These are phyloP conservation scores for Andricus grossulariae DNA, from an alignment of 1,140 invertebrate species.

Conservation along the genomic window DNA sequence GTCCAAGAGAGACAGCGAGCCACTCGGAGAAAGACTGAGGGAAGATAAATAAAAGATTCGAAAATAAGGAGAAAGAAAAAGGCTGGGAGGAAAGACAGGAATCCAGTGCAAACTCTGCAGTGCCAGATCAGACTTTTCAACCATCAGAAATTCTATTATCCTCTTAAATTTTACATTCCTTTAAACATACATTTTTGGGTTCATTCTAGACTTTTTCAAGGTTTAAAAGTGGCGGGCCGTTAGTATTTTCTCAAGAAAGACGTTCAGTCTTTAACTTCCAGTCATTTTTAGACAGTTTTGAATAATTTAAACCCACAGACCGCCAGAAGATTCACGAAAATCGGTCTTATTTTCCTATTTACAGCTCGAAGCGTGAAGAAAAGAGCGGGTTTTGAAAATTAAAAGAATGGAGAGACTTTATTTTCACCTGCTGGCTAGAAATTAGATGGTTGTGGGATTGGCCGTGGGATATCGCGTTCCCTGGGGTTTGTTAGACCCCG, in stretches of 20 bases:
- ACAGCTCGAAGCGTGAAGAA: neutral
- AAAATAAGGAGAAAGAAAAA: conserved; percentile 36
- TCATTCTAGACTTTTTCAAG: too few species aligned
- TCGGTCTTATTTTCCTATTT: neutral
- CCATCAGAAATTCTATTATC: conserved; percentile 29
- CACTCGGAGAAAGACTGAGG: conserved; percentile 9
- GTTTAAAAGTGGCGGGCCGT: too few species aligned
- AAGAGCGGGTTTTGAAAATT: neutral
- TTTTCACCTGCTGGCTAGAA: conserved; percentile 49
- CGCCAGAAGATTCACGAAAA: neutral
- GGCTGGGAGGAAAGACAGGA: neutral
- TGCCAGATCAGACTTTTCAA: conserved; percentile 17
- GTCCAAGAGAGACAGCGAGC: neutral
- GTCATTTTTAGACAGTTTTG: too few species aligned
- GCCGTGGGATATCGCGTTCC: conserved; percentile 67
- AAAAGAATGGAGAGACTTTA: conserved; percentile 38
- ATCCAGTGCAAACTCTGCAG: conserved; percentile 28
- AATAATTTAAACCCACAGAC: too few species aligned
- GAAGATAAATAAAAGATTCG: conserved; percentile 57
- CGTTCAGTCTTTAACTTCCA: too few species aligned
- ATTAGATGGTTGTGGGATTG: conserved; percentile 46
- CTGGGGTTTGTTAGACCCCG: conserved; percentile 63
- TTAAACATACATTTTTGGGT: too few species aligned
- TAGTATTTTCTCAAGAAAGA: too few species aligned
- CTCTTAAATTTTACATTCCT: conserved; percentile 1